These are phyloP conservation scores for Aphelocoma californica DNA, from an alignment of 2,797 vertebrate genomes.

Conservation along the genomic window DNA sequence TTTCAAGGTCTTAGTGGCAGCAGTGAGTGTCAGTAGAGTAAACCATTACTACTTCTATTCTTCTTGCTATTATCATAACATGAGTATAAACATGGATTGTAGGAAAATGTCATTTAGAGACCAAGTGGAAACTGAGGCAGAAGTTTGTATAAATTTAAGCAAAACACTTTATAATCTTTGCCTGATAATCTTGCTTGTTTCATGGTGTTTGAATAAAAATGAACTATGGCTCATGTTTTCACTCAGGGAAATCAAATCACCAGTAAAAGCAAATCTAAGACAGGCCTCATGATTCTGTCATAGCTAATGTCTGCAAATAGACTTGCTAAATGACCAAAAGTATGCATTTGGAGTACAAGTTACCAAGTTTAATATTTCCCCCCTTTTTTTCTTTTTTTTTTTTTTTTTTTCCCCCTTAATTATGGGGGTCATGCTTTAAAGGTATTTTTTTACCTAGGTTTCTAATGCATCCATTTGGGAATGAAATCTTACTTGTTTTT, in stretches of 20 bases:
- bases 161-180: neutral
- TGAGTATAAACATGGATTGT: neutral
- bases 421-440: neutral
- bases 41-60: neutral
- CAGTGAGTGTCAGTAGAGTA: neutral
- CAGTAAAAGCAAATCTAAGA: neutral
- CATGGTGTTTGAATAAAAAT: neutral
- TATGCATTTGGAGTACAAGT: neutral
- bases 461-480: neutral
- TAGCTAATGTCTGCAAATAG: neutral
- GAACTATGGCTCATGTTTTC: neutral
- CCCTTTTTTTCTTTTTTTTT: accelerated
- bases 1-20: neutral
- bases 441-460: neutral
- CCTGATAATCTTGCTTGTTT: neutral
- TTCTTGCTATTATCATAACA: neutral
- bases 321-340: neutral
- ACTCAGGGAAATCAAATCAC: neutral
- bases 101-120: neutral
- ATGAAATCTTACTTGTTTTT: neutral
- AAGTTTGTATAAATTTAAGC: neutral
- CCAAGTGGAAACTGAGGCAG: neutral
- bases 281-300: neutral
- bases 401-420: neutral
- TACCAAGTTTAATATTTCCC: accelerated